phyloP scores from a whole-genome alignment of 2,113 vertebrate genomes.

The Rhea pennata region DNA sequence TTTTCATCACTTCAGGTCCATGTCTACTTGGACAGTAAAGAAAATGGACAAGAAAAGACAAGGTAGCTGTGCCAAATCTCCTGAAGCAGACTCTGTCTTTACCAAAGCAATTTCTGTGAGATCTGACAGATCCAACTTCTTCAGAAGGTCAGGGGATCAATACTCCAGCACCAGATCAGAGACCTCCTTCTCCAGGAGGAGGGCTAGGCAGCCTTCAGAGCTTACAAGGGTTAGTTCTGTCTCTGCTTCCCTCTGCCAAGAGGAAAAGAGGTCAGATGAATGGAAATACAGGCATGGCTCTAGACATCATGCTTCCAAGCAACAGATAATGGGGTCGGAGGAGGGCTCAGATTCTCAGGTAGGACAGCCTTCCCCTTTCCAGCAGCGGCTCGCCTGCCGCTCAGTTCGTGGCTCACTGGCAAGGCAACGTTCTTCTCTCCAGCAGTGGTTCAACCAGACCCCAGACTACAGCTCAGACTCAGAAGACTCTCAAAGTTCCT shows the following conservation, averaged over 20 bases:
- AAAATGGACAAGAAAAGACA: conserved; percentile 70
- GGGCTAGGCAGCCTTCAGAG: conserved; percentile 59
- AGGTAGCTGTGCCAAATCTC: conserved; percentile 64
- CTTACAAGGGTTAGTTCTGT: conserved; percentile 53
- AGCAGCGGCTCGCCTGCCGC: conserved; percentile 16
- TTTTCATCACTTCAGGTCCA: conserved; percentile 73
- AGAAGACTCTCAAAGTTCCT: conserved; percentile 51
- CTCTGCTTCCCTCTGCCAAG: conserved; percentile 46
- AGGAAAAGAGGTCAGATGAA: conserved; percentile 31
- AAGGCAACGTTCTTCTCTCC: conserved; percentile 42
- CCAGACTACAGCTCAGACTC: conserved; percentile 62
- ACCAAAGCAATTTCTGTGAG: conserved; percentile 65
- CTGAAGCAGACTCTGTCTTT: conserved; percentile 68
- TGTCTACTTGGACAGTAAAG: conserved; percentile 70
- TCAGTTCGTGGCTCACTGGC: not conserved
- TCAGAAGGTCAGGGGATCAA: conserved; percentile 67
- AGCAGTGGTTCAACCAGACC: conserved; percentile 35
- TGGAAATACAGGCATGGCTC: conserved; percentile 59
- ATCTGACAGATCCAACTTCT: conserved; percentile 64
- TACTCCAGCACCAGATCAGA: conserved; percentile 59
- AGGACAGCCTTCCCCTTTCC: conserved; percentile 53
- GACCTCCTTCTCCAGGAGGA: conserved; percentile 56
- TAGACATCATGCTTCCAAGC: conserved; percentile 51
- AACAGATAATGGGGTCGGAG: conserved; percentile 22
- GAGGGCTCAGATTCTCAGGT: conserved; percentile 67